Conservation (phyloP, 2,888 invertebrate species). For the Metalampra italica region DNA sequence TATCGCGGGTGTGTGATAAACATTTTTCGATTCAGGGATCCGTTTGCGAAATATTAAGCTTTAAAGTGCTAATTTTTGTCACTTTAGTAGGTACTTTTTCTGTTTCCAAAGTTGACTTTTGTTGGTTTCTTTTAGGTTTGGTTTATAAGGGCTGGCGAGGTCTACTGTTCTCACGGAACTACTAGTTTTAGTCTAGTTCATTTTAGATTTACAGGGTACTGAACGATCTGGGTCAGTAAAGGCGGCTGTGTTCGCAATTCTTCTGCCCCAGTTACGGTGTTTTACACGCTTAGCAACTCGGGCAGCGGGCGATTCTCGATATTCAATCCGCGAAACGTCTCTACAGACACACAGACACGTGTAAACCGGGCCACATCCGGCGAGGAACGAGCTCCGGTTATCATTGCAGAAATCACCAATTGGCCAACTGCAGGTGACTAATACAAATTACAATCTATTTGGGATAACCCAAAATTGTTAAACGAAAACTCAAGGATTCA, state of each 20-base stretch:
- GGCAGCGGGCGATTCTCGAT: slow-evolving; percentile 20
- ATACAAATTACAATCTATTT: neutral
- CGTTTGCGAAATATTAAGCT: too few species aligned
- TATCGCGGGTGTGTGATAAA: too few species aligned
- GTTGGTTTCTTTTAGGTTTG: too few species aligned
- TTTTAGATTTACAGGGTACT: neutral
- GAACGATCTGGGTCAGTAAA: slow-evolving; percentile 1
- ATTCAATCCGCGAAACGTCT: slow-evolving; percentile 8
- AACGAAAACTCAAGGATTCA: neutral
- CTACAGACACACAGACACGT: neutral
- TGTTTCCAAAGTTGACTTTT: too few species aligned
- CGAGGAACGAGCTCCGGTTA: neutral
- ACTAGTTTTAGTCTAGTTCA: neutral
- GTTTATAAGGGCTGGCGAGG: too few species aligned
- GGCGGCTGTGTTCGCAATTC: slow-evolving; percentile 22
- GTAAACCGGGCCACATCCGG: slow-evolving; percentile 30
- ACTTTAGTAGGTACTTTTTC: too few species aligned
- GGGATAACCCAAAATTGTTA: neutral
- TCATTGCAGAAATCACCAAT: slow-evolving; percentile 1
- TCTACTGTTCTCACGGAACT: too few species aligned
- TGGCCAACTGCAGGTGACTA: neutral
- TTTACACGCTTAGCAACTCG: slow-evolving; percentile 23
- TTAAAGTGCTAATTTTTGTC: too few species aligned
- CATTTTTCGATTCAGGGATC: too few species aligned
- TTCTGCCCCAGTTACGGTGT: slow-evolving; percentile 29